Conservation (phyloP, 2,113 vertebrate species). For the Amphilophus citrinellus region DNA sequence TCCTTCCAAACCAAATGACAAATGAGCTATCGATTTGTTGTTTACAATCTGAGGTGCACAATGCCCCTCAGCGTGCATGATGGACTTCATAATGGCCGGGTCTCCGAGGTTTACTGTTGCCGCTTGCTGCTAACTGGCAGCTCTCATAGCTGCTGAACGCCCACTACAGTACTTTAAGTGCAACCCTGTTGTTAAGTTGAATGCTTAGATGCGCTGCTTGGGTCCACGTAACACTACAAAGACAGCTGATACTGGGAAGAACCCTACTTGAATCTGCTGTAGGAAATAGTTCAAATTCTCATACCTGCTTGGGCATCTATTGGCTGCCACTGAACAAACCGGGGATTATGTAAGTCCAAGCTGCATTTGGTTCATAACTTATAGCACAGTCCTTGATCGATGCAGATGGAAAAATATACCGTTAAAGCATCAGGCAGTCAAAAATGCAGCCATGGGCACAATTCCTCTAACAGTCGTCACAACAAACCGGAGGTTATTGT, state of each 20-base stretch:
- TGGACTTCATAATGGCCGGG: conserved; percentile 74
- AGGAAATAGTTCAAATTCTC: background rate
- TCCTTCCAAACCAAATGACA: conserved; percentile 81
- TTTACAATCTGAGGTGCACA: conserved; percentile 71
- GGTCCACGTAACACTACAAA: conserved; percentile 15
- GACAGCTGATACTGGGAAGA: background rate
- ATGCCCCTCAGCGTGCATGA: conserved; percentile 66
- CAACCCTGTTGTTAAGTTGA: conserved; percentile 26
- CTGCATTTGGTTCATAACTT: conserved; percentile 3
- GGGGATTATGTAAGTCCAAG: background rate
- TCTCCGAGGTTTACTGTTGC: conserved; percentile 57
- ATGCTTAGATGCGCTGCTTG: background rate
- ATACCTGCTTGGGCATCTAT: background rate
- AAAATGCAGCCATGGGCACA: background rate
- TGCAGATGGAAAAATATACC: background rate
- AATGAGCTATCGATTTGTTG: conserved; percentile 84
- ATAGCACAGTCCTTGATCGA: background rate
- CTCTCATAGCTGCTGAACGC: conserved; percentile 5
- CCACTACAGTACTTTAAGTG: background rate
- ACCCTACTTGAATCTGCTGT: background rate
- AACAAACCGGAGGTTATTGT: conserved; percentile 56
- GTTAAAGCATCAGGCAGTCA: conserved; percentile 12
- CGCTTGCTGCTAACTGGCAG: conserved; percentile 46
- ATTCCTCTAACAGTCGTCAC: conserved; percentile 43
- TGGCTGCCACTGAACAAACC: background rate